A percentile compares a stretch with the other conserved stretches of the same genome.
Evolutionary conservation across 2,888 invertebrate genomes (phyloP).

Genomic region (Phyllotreta striolata): DNA sequence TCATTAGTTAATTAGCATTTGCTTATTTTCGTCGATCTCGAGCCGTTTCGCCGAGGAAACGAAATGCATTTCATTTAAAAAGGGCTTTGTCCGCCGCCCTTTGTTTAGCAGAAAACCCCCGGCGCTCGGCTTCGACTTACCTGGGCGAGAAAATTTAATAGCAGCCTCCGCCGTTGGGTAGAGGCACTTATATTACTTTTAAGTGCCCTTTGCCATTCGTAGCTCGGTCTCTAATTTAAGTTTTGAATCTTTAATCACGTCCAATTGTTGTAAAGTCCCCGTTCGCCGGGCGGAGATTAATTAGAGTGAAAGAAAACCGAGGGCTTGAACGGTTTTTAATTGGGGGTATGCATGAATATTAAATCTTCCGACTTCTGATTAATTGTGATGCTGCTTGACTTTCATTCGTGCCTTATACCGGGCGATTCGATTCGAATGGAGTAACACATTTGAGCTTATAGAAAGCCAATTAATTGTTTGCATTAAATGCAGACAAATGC

Average conservation of each 20-base stretch:
- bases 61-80: conserved; percentile 3
- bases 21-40: conserved; percentile 5
- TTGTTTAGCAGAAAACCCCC: conserved; percentile 8
- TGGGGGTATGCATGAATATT: background rate
- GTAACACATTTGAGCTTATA: too few species aligned
- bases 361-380: too few species aligned
- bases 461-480: too few species aligned
- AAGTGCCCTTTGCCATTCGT: conserved; percentile 23
- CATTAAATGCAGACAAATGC: too few species aligned
- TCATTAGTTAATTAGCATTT: conserved; percentile 1
- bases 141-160: conserved; percentile 28
- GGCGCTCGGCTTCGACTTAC: conserved; percentile 1
- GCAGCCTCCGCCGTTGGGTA: conserved; percentile 10
- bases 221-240: conserved; percentile 27
- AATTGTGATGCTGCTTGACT: too few species aligned
- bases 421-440: too few species aligned
- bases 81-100: conserved; percentile 3
- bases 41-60: background rate
- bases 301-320: background rate
- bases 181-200: conserved; percentile 26
- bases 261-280: conserved; percentile 12
- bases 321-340: conserved; percentile 2
- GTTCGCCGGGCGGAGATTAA: background rate
- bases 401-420: too few species aligned
- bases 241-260: conserved; percentile 26